Evolutionary conservation across 2,113 vertebrate genomes (phyloP), one percentile per base, ranked within the genome.

Genomic region (Leptobrachium ailaonicum): DNA sequence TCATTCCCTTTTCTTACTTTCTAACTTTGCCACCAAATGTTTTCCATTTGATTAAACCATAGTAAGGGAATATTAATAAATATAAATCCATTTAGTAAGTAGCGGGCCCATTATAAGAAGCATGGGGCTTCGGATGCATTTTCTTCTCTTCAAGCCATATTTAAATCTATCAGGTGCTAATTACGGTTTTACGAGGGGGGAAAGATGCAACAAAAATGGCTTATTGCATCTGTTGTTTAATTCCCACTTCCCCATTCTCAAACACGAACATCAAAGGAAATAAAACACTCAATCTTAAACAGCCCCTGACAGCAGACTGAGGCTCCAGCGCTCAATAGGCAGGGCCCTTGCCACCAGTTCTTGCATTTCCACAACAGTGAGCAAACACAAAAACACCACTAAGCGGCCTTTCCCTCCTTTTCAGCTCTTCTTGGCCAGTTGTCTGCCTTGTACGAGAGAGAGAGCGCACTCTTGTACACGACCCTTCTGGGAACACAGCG

Each of bases 351-450:
- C 94, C 92, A 95, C 93, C 93, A 94, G 92, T 91, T 92, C 92
- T 94, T 92, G 87, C 92, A 93, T 95, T 94, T 95, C 94, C 94
- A 95, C 93, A 94, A 94, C 92, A 93, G 92, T 95, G 93, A 93
- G 89, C 94, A 94, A 94, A 94, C 93, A 95, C 92, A 95, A 95
- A 94, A 94, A 85, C 91, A 88, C 90, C 90, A 90, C 92, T 93
- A 92, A 93, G 92, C 89, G 90, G 92, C 92, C 94, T 93, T 32
- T 91, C 87, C 90, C 92, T 91, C 85, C 92, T 90, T 90, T 88
- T 90, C 88, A 88, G 93, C 91, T 93, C 88, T 89, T 91, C 93
- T 91, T 90, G 92, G 91, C 91, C 92, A 89, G 90, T 85, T 92
- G 93, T 89, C 92, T 91, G 92, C 91, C 93, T 91, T 90, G 91